Percentiles rank a stretch among this genome's conserved stretches.
Conservation (phyloP, 2,113 vertebrate genomes). For the Asarcornis scutulata region DNA sequence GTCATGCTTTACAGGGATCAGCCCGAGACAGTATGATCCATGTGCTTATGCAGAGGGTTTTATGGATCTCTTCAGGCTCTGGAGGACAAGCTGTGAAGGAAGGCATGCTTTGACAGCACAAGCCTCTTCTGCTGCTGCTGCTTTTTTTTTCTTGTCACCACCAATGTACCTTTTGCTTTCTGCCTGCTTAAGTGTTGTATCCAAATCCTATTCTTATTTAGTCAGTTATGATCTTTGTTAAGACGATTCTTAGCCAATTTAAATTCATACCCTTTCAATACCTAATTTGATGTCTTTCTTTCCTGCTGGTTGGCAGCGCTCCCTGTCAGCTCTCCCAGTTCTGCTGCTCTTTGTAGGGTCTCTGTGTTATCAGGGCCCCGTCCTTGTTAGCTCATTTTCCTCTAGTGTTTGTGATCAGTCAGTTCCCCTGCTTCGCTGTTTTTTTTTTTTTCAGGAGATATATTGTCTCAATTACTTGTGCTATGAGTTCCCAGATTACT, state of each 20-base stretch:
- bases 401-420: not conserved
- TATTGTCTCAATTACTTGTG: not conserved
- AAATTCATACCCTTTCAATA: not conserved
- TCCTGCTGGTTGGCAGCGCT: not conserved
- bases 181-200: not conserved
- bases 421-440: not conserved
- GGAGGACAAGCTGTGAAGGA: not conserved
- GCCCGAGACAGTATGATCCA: not conserved
- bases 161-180: not conserved
- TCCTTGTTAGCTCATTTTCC: not conserved
- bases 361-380: not conserved
- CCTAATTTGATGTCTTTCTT: not conserved
- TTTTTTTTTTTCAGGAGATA: not conserved
- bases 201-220: not conserved
- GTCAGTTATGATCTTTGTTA: not conserved
- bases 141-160: not conserved
- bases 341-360: not conserved
- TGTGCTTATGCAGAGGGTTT: not conserved
- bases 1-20: constrained; percentile 21
- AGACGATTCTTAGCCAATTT: not conserved
- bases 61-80: not conserved
- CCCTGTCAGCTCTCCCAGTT: not conserved
- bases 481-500: not conserved
- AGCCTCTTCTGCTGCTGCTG: not conserved
- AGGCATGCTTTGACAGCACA: not conserved